Conservation (phyloP, 2,797 vertebrate species). For the Syngnathus rostellatus region DNA sequence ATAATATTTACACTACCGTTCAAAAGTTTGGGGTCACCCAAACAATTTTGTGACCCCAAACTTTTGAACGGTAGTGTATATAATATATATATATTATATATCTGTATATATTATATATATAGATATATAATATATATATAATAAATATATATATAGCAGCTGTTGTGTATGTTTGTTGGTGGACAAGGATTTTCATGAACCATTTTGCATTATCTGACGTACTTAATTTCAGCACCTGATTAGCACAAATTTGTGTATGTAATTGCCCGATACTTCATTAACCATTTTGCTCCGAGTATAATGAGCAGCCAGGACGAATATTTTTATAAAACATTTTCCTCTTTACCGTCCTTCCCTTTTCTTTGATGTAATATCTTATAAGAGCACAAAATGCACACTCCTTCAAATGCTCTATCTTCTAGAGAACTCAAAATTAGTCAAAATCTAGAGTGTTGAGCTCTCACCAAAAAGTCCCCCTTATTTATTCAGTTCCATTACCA, state of each 20-base stretch:
- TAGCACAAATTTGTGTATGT: not conserved
- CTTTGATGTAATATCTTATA: not conserved
- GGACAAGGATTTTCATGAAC: too few relatives aligned
- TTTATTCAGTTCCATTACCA: slow-evolving; percentile 54
- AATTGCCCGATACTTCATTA: not conserved
- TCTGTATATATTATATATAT: too few relatives aligned
- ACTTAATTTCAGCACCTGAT: not conserved
- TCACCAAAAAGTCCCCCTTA: not conserved
- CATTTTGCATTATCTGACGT: not conserved
- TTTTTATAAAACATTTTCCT: not conserved
- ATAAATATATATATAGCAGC: too few relatives aligned
- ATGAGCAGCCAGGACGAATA: not conserved
- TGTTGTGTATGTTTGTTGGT: too few relatives aligned
- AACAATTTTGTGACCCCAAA: too few relatives aligned
- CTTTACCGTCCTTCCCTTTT: not conserved
- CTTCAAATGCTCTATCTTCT: not conserved
- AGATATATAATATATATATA: too few relatives aligned
- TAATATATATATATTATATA: too few relatives aligned
- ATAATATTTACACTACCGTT: too few relatives aligned
- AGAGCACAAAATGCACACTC: not conserved
- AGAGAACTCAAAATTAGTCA: not conserved
- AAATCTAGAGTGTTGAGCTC: not conserved
- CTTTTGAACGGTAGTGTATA: too few relatives aligned
- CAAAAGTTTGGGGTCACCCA: too few relatives aligned
- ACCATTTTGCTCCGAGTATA: not conserved